Evolutionary conservation across 2,888 invertebrate genomes (phyloP).

Genomic region (Isotomurus palustris): DNA sequence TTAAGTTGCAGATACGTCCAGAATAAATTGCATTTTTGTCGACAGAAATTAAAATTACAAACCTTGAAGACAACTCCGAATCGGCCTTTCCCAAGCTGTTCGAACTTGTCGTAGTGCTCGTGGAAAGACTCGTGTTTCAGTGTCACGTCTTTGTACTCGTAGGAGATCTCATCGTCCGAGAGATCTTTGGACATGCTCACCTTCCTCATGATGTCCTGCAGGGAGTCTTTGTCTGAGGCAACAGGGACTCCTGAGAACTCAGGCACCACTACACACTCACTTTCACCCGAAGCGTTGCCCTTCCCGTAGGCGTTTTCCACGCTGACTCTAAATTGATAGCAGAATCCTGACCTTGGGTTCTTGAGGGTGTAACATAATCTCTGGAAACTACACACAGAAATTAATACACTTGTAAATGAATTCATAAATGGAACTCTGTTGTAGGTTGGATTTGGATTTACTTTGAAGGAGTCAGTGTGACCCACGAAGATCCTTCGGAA

Average conservation of each 20-base stretch:
- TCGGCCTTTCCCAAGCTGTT: slow-evolving; percentile 70
- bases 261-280: slow-evolving; percentile 2
- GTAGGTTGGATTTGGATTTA: no score
- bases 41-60: neutral
- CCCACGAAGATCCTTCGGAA: slow-evolving; percentile 21
- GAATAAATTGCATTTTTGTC: neutral
- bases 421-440: neutral
- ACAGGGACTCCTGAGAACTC: neutral
- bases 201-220: neutral
- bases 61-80: slow-evolving; percentile 66
- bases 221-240: neutral
- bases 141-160: slow-evolving; percentile 26
- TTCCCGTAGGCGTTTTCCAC: slow-evolving; percentile 71
- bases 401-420: neutral
- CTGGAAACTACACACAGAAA: slow-evolving; percentile 18
- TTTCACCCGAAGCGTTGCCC: slow-evolving; percentile 56
- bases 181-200: no score
- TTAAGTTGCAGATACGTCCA: neutral
- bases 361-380: slow-evolving; percentile 35
- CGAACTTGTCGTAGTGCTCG: slow-evolving; percentile 54
- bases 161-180: neutral
- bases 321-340: slow-evolving; percentile 68
- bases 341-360: slow-evolving; percentile 57
- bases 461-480: slow-evolving; percentile 30
- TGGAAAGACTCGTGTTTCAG: slow-evolving; percentile 25